phyloP scores from a whole-genome alignment of 2,888 invertebrate species.

The Orchesella flavescens region DNA sequence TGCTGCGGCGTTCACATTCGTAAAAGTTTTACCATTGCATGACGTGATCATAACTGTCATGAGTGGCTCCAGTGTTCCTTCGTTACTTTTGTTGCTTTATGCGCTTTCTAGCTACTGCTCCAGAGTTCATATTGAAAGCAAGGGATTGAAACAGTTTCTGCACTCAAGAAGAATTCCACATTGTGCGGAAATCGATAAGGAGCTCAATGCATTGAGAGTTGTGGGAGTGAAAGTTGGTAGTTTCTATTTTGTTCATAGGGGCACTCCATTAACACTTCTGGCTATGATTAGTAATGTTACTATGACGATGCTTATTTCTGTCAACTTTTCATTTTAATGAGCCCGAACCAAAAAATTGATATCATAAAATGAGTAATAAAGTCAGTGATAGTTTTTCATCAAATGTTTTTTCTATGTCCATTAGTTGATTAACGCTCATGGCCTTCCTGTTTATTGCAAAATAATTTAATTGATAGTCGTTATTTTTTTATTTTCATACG shows the following conservation, averaged over 20 bases:
- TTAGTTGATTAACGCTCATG: too few species aligned
- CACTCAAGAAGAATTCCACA: neutral
- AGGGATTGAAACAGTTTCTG: neutral
- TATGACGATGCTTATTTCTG: conserved; percentile 7
- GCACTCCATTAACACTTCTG: neutral
- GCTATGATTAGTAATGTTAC: conserved; percentile 6
- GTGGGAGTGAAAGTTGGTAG: conserved; percentile 19
- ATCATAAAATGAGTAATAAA: too few species aligned
- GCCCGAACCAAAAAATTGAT: too few species aligned
- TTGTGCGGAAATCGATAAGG: neutral
- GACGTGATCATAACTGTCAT: neutral
- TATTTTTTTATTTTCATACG: too few species aligned
- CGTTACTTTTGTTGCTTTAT: neutral
- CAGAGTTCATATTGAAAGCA: neutral
- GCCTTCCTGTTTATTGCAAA: too few species aligned
- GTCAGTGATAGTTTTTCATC: too few species aligned
- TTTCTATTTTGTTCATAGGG: neutral
- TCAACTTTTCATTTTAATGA: conserved; percentile 15
- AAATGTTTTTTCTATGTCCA: too few species aligned
- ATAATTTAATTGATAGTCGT: too few species aligned
- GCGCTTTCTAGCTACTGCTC: neutral
- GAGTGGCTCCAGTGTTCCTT: neutral
- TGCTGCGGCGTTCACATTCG: neutral
- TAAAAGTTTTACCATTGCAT: neutral
- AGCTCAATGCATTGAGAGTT: neutral